Evolutionary conservation across 2,888 invertebrate species (phyloP).

Genomic region (Ypsolopha sequella): DNA sequence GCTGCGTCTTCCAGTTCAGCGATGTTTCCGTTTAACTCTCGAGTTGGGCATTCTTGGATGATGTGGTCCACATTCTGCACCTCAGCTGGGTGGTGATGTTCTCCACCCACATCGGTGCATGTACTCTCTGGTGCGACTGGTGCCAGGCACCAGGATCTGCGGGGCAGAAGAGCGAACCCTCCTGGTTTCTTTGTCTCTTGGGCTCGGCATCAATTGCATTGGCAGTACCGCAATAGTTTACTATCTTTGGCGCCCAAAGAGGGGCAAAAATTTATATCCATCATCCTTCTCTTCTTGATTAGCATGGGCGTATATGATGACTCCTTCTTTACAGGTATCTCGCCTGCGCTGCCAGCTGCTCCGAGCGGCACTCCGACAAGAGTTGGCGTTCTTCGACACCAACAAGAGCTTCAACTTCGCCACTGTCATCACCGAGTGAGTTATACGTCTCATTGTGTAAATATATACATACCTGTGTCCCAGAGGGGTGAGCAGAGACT

Average conservation of each 20-base stretch:
- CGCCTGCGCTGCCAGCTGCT: conserved; percentile 73
- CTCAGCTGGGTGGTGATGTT: no score
- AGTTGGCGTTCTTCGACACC: conserved; percentile 80
- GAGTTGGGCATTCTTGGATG: no score
- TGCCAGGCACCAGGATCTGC: no score
- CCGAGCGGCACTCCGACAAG: conserved; percentile 76
- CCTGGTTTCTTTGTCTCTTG: background rate
- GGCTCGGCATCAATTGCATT: background rate
- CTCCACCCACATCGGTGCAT: no score
- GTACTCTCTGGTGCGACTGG: no score
- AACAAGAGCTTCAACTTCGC: conserved; percentile 77
- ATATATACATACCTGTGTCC: background rate
- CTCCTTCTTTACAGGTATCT: conserved; percentile 46
- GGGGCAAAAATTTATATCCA: background rate
- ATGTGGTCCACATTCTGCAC: no score
- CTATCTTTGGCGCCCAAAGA: background rate
- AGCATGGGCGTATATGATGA: no score
- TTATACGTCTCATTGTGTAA: conserved; percentile 12
- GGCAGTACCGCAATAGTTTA: background rate
- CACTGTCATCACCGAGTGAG: conserved; percentile 78
- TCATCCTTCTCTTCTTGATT: background rate
- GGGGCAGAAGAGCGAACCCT: background rate
- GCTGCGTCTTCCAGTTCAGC: no score
- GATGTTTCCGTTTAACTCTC: no score
- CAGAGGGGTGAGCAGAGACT: no score